Evolutionary conservation across 2,888 invertebrate species (phyloP).

Genomic region (Drosophila ustulata): DNA sequence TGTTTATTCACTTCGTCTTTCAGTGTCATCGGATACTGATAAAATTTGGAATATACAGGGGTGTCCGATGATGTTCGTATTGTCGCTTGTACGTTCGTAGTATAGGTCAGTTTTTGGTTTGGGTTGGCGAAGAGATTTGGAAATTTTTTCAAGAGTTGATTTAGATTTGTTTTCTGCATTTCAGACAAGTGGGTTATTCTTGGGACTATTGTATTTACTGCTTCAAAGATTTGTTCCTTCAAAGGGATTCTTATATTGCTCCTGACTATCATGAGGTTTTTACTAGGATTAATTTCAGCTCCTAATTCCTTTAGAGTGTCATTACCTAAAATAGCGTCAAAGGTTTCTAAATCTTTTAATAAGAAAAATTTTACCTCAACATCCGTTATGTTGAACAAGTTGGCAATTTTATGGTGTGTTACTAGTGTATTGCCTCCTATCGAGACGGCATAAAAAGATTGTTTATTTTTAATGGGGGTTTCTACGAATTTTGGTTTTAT

Average conservation of each 20-base stretch:
- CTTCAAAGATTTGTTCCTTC: too few species aligned
- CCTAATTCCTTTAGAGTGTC: too few species aligned
- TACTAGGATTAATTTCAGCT: too few species aligned
- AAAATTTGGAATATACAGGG: neutral
- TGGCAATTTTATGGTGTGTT: conserved; percentile 3
- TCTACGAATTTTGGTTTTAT: too few species aligned
- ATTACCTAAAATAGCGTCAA: too few species aligned
- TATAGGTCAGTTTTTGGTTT: conserved; percentile 5
- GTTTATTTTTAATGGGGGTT: neutral
- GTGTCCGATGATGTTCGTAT: conserved; percentile 6
- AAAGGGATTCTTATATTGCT: too few species aligned
- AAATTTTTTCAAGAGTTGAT: conserved; percentile 6
- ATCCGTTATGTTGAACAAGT: conserved; percentile 1
- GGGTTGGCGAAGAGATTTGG: conserved; percentile 36
- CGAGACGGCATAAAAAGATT: neutral
- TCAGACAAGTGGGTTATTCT: conserved; percentile 1
- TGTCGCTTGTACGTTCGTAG: conserved; percentile 22
- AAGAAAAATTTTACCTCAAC: too few species aligned
- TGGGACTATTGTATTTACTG: too few species aligned
- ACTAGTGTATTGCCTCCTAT: neutral
- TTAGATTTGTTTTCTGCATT: conserved; percentile 1
- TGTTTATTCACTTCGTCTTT: conserved; percentile 8
- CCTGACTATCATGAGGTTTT: too few species aligned
- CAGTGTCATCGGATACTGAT: neutral
- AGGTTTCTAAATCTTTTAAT: too few species aligned